Base-by-base conservation (phyloP, 2,888 invertebrate species). In the Cheilosia soror region DNA sequence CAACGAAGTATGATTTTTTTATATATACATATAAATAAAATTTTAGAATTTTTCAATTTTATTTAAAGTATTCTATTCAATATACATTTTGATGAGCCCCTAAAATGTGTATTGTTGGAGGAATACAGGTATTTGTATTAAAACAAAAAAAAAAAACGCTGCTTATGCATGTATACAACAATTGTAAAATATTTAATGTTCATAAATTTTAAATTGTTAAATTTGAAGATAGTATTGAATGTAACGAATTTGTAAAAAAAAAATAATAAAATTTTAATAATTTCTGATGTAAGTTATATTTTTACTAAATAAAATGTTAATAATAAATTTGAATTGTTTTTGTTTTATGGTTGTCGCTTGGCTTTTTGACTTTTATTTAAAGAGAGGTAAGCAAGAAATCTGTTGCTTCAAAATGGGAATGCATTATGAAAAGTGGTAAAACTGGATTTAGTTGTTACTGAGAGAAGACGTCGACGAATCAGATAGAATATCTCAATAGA, bases 11-110 rank as follows among this genome's bases (percentile, higher is more conserved):
- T 44, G 25, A 11, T 20, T 53, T 77, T 49, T 65, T 47, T 15
- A n/a, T n/a, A n/a, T n/a, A n/a, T n/a, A n/a, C 11, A 49, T 27
- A 20, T 20, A 20, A 20, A 20, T 20, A 20, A 20, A 20, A 20
- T 55, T 57, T 53, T 42, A 47, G 37, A 42, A 25, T n/a, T 51
- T 42, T 6, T 44, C 11, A 37, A 11, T 20, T 20, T 20, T 11
- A 6, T 33, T 9, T n/a, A 31, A 51, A 15, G 47, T 27, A 71
- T 55, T 63, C 42, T 53, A 13, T 47, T 42, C 75, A 71, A 69
- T 79, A 76, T 71, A 66, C 75, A 76, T 79, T 84, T 84, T 84
- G 11, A 62, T 1, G 84, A 84, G 84, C 84, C 84, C 84, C 84
- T 60, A 84, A 84, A 84, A 71, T 84, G 84, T 79, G 31, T 79